These are phyloP conservation scores for Theonella swinhoei DNA, from an alignment of 37 sponge, comb jelly and placozoan genomes.

Conservation along the genomic window DNA sequence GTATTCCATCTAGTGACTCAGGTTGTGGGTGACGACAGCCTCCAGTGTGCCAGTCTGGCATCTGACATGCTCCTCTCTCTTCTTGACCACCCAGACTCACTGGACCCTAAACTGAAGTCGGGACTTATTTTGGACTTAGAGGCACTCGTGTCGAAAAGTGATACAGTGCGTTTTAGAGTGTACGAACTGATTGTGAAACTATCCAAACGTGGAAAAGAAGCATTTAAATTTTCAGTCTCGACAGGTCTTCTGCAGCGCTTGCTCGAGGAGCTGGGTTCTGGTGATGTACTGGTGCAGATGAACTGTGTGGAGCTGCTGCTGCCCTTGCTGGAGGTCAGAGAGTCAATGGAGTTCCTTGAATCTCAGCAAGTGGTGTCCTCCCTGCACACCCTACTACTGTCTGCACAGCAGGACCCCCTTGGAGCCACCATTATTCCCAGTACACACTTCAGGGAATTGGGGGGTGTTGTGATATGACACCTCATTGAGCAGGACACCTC, in stretches of 20 bases:
- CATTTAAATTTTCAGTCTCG: constrained; percentile 1
- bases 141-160: constrained; percentile 16
- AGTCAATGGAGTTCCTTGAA: constrained; percentile 42
- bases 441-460: not conserved
- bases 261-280: constrained; percentile 46
- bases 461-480: not conserved
- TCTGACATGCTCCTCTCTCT: constrained; percentile 35
- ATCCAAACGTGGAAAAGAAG: not conserved
- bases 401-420: constrained; percentile 32
- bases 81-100: not conserved
- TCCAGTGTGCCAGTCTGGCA: constrained; percentile 53
- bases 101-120: not conserved
- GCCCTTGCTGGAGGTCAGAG: constrained; percentile 12
- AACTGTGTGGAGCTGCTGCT: constrained; percentile 72
- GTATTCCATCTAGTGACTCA: constrained; percentile 71
- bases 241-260: constrained; percentile 52
- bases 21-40: constrained; percentile 35
- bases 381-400: constrained; percentile 37
- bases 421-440: constrained; percentile 60
- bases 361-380: constrained; percentile 20
- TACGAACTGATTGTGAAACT: constrained; percentile 61
- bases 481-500: too few species aligned
- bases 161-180: constrained; percentile 67
- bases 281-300: constrained; percentile 66
- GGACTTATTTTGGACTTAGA: constrained; percentile 47